Evolutionary conservation across 2,888 invertebrate genomes (phyloP).

Genomic region (Epirrita christyi): DNA sequence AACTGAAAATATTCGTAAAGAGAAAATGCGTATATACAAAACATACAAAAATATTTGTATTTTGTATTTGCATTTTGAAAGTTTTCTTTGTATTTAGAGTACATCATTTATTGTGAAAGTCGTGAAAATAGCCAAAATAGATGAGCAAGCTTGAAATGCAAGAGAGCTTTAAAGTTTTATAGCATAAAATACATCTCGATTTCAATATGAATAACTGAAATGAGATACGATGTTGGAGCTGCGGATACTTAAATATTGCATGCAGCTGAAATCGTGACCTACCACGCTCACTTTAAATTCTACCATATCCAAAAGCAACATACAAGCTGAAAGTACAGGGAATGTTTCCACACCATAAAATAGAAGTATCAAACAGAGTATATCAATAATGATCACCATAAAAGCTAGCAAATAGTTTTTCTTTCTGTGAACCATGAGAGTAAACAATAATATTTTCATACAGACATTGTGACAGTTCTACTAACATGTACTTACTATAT

Average conservation of each 20-base stretch:
- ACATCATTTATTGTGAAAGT: too few relatives aligned
- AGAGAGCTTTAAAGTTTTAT: constrained; percentile 10
- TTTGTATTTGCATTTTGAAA: too few relatives aligned
- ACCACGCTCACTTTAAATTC: constrained; percentile 16
- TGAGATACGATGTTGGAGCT: constrained; percentile 21
- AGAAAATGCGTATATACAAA: too few relatives aligned
- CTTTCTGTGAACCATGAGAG: constrained; percentile 25
- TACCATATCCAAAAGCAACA: constrained; percentile 9
- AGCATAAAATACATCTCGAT: constrained; percentile 8
- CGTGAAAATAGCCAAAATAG: not conserved
- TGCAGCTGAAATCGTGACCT: constrained; percentile 24
- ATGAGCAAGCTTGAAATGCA: constrained; percentile 2
- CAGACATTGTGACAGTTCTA: constrained; percentile 29
- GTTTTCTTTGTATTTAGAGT: too few relatives aligned
- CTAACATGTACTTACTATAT: constrained; percentile 17
- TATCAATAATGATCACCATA: constrained; percentile 23
- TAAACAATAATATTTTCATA: constrained; percentile 39
- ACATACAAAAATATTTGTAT: too few relatives aligned
- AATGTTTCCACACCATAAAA: constrained; percentile 17
- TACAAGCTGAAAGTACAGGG: not conserved
- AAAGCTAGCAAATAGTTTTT: constrained; percentile 20
- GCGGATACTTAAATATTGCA: constrained; percentile 29
- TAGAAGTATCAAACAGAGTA: constrained; percentile 23
- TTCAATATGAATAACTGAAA: constrained; percentile 23
- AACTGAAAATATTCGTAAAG: too few relatives aligned